A percentile compares a stretch with the other conserved stretches of the same genome.
These are phyloP conservation scores for Octodon degus DNA, from an alignment of 2,113 vertebrate species.

Conservation along the genomic window DNA sequence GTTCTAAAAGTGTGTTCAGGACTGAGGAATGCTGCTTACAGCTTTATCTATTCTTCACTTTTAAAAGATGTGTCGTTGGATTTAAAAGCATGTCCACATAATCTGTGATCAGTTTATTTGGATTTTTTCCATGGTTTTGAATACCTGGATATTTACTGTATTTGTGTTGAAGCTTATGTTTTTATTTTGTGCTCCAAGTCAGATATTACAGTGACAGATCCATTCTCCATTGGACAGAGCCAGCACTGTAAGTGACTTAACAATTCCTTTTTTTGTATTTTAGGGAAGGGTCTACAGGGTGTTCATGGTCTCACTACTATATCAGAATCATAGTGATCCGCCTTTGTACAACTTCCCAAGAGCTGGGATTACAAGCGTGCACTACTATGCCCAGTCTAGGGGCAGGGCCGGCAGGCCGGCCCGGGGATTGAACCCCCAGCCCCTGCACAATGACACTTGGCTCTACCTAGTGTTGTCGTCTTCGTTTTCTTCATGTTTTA, in stretches of 20 bases:
- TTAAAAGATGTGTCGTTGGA: background rate
- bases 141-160: background rate
- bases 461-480: background rate
- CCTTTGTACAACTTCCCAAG: too few relatives aligned
- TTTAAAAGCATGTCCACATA: background rate
- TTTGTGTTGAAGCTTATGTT: background rate
- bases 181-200: background rate
- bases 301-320: too few relatives aligned
- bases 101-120: background rate
- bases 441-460: too few relatives aligned
- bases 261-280: background rate
- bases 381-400: too few relatives aligned
- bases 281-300: too few relatives aligned
- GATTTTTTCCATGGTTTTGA: background rate
- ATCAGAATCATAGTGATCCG: too few relatives aligned
- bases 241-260: background rate
- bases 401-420: too few relatives aligned
- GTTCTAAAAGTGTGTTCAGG: background rate
- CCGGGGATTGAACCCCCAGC: too few relatives aligned
- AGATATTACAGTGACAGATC: background rate
- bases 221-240: background rate
- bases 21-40: background rate
- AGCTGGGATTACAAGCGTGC: too few relatives aligned
- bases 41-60: background rate
- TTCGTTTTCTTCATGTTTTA: background rate